Percentiles rank a stretch among this genome's conserved stretches.
phyloP scores from a whole-genome alignment of 2,888 invertebrate genomes.

The Chesias legatella region DNA sequence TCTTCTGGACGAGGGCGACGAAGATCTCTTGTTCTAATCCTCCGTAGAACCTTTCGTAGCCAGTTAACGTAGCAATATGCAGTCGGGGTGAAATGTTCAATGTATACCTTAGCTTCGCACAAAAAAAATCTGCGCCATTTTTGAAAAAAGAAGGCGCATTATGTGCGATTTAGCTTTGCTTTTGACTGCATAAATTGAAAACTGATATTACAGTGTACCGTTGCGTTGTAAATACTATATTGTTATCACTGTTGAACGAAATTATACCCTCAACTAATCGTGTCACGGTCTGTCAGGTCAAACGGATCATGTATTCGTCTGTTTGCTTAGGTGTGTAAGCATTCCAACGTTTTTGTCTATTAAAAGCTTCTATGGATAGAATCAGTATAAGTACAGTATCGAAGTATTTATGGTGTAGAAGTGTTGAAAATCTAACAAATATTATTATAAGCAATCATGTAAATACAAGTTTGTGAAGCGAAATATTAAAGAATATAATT shows the following conservation, averaged over 20 bases:
- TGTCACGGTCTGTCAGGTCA: conserved; percentile 27
- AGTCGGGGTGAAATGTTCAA: conserved; percentile 37
- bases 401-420: conserved; percentile 63
- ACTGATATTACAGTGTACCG: conserved; percentile 68
- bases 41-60: conserved; percentile 34
- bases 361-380: conserved; percentile 47
- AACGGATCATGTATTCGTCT: conserved; percentile 30
- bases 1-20: conserved; percentile 92
- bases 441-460: conserved; percentile 72
- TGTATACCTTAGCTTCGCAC: conserved; percentile 3
- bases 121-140: conserved; percentile 10
- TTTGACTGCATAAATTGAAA: conserved; percentile 52
- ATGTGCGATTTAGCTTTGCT: conserved; percentile 16
- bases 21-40: conserved; percentile 92
- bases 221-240: conserved; percentile 65
- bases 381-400: conserved; percentile 65
- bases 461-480: conserved; percentile 76
- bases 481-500: conserved; percentile 68
- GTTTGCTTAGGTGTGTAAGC: conserved; percentile 56
- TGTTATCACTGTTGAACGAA: conserved; percentile 49
- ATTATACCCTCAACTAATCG: conserved; percentile 30
- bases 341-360: conserved; percentile 60
- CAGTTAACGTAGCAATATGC: conserved; percentile 47
- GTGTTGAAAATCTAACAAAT: conserved; percentile 58
- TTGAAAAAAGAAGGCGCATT: neutral